Conservation (phyloP, 1,140 invertebrate genomes). For the Sitobion miscanthi region DNA sequence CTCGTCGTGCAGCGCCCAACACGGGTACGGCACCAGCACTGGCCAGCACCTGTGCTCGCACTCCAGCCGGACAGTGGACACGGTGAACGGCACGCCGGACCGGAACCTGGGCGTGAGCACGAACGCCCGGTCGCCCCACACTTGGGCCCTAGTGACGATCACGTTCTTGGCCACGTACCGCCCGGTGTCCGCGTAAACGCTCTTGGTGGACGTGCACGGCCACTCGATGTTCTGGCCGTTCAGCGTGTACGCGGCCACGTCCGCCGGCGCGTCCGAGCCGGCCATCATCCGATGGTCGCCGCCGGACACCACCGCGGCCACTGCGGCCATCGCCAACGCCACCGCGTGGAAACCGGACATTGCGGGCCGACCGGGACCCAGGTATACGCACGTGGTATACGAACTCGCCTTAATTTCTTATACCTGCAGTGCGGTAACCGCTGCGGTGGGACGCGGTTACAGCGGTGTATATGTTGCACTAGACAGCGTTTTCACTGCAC, state of each 20-base stretch:
- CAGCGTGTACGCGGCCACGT: constrained; percentile 58
- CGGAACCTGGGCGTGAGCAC: constrained; percentile 69
- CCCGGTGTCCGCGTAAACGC: constrained; percentile 66
- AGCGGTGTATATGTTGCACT: too few species aligned
- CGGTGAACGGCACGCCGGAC: constrained; percentile 69
- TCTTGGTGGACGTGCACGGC: constrained; percentile 68
- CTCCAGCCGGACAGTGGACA: constrained; percentile 66
- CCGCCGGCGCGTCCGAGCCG: background rate
- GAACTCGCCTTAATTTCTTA: too few species aligned
- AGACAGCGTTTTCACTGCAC: background rate
- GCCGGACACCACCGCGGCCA: background rate
- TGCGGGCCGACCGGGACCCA: background rate
- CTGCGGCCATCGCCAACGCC: background rate
- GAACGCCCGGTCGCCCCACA: constrained; percentile 67
- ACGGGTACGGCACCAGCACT: constrained; percentile 68
- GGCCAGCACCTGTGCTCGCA: constrained; percentile 62
- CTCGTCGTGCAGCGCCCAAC: constrained; percentile 70
- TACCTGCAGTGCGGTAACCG: background rate
- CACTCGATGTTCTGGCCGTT: constrained; percentile 66
- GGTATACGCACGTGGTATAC: background rate
- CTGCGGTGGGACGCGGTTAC: background rate
- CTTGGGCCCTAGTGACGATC: constrained; percentile 69
- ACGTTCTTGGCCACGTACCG: constrained; percentile 68
- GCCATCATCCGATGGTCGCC: background rate
- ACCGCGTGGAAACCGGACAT: background rate